Evolutionary conservation across 2,888 invertebrate species (phyloP).

Genomic region (Drosophila neotestacea): DNA sequence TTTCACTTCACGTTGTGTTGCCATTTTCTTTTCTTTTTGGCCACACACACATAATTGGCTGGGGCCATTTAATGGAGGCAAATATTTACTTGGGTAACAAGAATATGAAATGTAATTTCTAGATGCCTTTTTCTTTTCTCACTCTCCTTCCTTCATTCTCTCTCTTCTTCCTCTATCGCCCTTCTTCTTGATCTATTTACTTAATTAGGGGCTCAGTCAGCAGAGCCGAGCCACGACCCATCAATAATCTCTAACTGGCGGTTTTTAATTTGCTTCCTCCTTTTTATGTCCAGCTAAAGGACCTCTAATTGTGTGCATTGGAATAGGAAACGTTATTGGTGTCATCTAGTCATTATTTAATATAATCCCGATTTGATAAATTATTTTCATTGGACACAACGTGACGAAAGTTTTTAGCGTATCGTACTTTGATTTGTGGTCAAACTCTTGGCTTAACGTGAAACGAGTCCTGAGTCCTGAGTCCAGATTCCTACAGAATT

Average conservation of each 20-base stretch:
- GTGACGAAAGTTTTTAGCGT: conserved; percentile 69
- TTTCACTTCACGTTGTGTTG: conserved; percentile 1
- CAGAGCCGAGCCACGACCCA: conserved; percentile 32
- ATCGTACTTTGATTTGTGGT: conserved; percentile 67
- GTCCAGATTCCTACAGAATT: background rate
- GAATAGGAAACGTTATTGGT: conserved; percentile 44
- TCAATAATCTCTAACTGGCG: conserved; percentile 50
- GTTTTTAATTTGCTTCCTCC: conserved; percentile 35
- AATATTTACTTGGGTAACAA: conserved; percentile 35
- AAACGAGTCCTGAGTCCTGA: conserved; percentile 2
- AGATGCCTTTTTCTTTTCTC: background rate
- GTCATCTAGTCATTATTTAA: conserved; percentile 78
- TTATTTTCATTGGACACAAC: conserved; percentile 72
- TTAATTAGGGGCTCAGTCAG: conserved; percentile 33
- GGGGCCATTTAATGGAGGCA: conserved; percentile 45
- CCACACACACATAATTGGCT: conserved; percentile 55
- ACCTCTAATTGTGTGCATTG: conserved; percentile 49
- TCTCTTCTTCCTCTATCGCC: background rate
- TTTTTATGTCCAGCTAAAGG: background rate
- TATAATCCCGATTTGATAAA: conserved; percentile 74
- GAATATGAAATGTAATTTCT: conserved; percentile 38
- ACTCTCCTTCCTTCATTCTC: background rate
- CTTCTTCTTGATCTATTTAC: conserved; percentile 34
- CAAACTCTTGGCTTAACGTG: conserved; percentile 38
- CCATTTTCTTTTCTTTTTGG: conserved; percentile 3